phyloP scores from a whole-genome alignment of 2,888 invertebrate species.

The Tinea semifulvella region DNA sequence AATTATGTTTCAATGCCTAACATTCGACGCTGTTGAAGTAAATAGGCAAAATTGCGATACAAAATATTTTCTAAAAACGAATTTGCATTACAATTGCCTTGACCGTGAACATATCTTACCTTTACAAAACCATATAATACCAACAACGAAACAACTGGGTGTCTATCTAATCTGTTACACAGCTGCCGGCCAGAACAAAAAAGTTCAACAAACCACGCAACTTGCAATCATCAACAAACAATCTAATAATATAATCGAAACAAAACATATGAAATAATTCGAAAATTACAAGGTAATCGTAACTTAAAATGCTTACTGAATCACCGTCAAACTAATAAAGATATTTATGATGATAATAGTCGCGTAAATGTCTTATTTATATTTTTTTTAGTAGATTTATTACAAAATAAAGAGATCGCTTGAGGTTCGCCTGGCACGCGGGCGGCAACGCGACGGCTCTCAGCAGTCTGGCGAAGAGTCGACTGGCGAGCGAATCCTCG shows the following conservation, averaged over 20 bases:
- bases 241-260: constrained; percentile 24
- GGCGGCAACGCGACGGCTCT: constrained; percentile 36
- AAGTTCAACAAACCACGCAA: constrained; percentile 54
- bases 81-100: constrained; percentile 10
- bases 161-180: background rate
- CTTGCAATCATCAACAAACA: constrained; percentile 15
- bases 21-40: too few species aligned
- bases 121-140: too few species aligned
- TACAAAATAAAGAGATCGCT: too few species aligned
- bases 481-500: constrained; percentile 2
- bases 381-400: too few species aligned
- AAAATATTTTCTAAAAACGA: background rate
- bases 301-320: too few species aligned
- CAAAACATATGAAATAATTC: too few species aligned
- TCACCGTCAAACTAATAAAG: too few species aligned
- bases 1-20: too few species aligned
- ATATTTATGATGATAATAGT: too few species aligned
- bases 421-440: constrained; percentile 24
- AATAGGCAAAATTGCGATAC: background rate
- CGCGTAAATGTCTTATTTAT: too few species aligned
- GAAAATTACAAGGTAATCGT: too few species aligned
- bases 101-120: constrained; percentile 10
- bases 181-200: constrained; percentile 25
- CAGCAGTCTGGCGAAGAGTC: constrained; percentile 34
- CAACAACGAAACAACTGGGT: background rate